These are phyloP conservation scores for Holacanthus passer DNA, from an alignment of 2,113 vertebrate species.

Conservation along the genomic window DNA sequence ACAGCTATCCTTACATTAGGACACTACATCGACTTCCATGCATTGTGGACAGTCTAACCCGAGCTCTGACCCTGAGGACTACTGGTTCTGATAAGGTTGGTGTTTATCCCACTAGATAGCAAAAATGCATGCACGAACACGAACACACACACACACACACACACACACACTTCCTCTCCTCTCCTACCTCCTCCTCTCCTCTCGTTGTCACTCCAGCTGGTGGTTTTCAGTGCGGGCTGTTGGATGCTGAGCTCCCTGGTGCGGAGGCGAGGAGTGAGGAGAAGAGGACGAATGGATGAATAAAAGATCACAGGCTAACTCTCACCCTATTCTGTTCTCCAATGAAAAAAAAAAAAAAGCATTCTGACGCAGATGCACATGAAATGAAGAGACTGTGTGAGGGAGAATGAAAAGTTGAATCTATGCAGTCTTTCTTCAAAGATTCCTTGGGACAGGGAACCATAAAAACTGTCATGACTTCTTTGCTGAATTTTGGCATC, in stretches of 20 bases:
- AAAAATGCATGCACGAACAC: too few relatives aligned
- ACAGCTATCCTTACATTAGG: too few relatives aligned
- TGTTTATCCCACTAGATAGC: too few relatives aligned
- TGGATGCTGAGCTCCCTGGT: slow-evolving; percentile 69
- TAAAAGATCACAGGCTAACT: slow-evolving; percentile 78
- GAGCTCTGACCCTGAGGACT: too few relatives aligned
- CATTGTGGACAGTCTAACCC: too few relatives aligned
- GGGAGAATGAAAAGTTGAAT: not conserved
- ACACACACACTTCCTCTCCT: slow-evolving; percentile 11
- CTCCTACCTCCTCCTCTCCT: slow-evolving; percentile 2
- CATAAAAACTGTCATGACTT: not conserved
- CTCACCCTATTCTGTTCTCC: slow-evolving; percentile 57
- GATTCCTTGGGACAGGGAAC: not conserved
- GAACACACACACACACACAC: slow-evolving; percentile 27
- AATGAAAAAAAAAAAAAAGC: slow-evolving; percentile 31
- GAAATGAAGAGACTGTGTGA: slow-evolving; percentile 37
- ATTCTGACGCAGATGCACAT: slow-evolving; percentile 50
- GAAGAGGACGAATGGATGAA: slow-evolving; percentile 74
- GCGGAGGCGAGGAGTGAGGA: slow-evolving; percentile 74
- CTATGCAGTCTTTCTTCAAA: slow-evolving; percentile 26
- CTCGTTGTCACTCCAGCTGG: slow-evolving; percentile 77
- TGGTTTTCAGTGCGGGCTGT: slow-evolving; percentile 68
- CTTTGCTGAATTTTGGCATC: slow-evolving; percentile 3
- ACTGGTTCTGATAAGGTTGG: too few relatives aligned
- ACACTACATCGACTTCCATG: too few relatives aligned